These are phyloP conservation scores for Drosophila hamatofila DNA, from an alignment of 2,888 invertebrate genomes.

Conservation along the genomic window DNA sequence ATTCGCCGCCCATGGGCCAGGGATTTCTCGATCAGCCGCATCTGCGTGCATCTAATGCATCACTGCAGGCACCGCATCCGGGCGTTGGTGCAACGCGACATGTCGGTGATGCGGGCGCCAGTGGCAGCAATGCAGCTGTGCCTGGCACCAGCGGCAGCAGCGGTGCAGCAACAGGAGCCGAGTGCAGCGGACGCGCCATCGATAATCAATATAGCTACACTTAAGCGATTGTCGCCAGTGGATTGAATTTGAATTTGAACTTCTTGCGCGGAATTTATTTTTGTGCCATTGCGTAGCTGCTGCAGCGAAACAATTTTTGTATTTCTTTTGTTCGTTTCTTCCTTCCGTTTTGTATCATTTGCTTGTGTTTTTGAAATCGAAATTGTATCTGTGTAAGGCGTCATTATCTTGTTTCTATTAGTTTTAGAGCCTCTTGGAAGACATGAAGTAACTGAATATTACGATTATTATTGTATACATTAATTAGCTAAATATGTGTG, in stretches of 20 bases:
- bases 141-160: slow-evolving; percentile 22
- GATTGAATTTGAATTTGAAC: slow-evolving; percentile 54
- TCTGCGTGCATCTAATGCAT: slow-evolving; percentile 77
- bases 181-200: slow-evolving; percentile 87
- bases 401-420: slow-evolving; percentile 56
- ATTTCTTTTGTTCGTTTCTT: slow-evolving; percentile 31
- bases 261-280: slow-evolving; percentile 67
- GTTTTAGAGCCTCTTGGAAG: slow-evolving; percentile 60
- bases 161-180: slow-evolving; percentile 39
- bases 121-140: slow-evolving; percentile 17
- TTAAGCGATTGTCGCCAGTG: slow-evolving; percentile 75
- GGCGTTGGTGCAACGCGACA: slow-evolving; percentile 42
- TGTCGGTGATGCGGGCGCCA: slow-evolving; percentile 33
- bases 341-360: slow-evolving; percentile 21
- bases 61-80: slow-evolving; percentile 69
- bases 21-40: slow-evolving; percentile 70
- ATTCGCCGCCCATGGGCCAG: slow-evolving; percentile 60
- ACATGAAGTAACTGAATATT: slow-evolving; percentile 78
- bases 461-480: slow-evolving; percentile 69
- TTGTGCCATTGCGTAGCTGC: slow-evolving; percentile 69
- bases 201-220: slow-evolving; percentile 94
- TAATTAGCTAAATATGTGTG: slow-evolving; percentile 79
- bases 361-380: slow-evolving; percentile 28
- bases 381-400: slow-evolving; percentile 39
- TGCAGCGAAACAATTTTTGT: slow-evolving; percentile 46